Evolutionary conservation across 2,888 invertebrate genomes (phyloP).

Genomic region (Tribolium freemani): DNA sequence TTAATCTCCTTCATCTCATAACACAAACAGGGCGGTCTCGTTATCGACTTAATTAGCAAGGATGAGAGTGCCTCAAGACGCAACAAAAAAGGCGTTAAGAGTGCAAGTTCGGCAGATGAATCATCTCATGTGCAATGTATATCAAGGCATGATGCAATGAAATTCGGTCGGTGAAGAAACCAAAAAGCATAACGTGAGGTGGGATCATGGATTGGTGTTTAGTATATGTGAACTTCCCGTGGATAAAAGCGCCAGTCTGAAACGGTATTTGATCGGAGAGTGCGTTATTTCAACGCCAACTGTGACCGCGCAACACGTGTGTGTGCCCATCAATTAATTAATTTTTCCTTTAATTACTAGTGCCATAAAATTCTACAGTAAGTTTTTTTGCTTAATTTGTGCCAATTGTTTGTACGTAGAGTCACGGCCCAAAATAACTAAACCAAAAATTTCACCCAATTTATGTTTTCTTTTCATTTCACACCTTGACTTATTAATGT

Average conservation of each 20-base stretch:
- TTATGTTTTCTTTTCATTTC: neutral
- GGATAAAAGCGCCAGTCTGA: constrained; percentile 36
- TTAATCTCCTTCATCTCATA: constrained; percentile 6
- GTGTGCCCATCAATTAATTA: neutral
- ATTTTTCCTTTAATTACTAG: neutral
- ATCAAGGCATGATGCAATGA: constrained; percentile 17
- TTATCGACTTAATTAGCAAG: constrained; percentile 16
- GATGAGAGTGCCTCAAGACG: constrained; percentile 17
- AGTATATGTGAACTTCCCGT: constrained; percentile 28
- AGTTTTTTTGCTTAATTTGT: constrained; percentile 1
- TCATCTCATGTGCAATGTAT: constrained; percentile 28
- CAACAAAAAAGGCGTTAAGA: constrained; percentile 32
- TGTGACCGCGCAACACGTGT: constrained; percentile 30
- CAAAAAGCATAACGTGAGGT: constrained; percentile 33
- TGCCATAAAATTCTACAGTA: constrained; percentile 23
- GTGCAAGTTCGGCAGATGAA: constrained; percentile 19
- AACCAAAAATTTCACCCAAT: neutral
- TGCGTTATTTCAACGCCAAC: constrained; percentile 20
- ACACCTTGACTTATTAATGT: neutral
- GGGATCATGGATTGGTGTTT: constrained; percentile 29
- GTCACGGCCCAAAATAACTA: no score
- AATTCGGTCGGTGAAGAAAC: constrained; percentile 32
- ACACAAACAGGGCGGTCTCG: neutral
- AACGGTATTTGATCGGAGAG: constrained; percentile 24
- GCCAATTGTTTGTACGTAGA: neutral